Evolutionary conservation across 2,113 vertebrate genomes (phyloP), one percentile per base, ranked within the genome.

Genomic region (Colistium nudipinnis): DNA sequence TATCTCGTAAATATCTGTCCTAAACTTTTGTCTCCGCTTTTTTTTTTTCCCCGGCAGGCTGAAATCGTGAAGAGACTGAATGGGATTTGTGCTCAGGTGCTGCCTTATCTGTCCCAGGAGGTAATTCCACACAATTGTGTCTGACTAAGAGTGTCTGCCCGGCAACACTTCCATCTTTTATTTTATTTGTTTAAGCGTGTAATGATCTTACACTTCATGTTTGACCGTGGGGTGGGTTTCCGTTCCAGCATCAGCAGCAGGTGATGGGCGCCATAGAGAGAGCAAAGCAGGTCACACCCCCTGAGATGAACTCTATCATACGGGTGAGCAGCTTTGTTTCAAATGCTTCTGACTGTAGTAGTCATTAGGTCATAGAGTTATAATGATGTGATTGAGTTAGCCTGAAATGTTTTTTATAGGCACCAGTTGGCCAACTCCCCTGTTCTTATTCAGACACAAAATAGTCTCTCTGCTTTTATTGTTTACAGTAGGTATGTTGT

Each of bases 281-380:
- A 72, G 97, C 98, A 59, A 99, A 99, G 88, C 97, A 99, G 88
- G 98, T 99, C 73, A 99, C 97, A 0, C 96, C 96, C 0, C 97
- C 97, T 0, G 97, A 99, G 86, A 95, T 99, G 91, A 99, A 99
- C 92, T 98, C 98, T 86, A 99, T 99, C 90, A 99, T 99, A 90
- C 94, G 98, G 80, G 98, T 99, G 93, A 36, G 80, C 17, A 24
- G n/a, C n/a, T n/a, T n/a, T n/a, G n/a, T n/a, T n/a, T n/a, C n/a
- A n/a, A n/a, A n/a, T n/a, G n/a, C n/a, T n/a, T n/a, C n/a, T n/a
- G n/a, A n/a, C n/a, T n/a, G n/a, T n/a, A n/a, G n/a, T n/a, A n/a
- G n/a, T n/a, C n/a, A n/a, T n/a, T n/a, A n/a, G n/a, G n/a, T n/a
- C n/a, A n/a, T n/a, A n/a, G n/a, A n/a, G n/a, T n/a, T n/a, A n/a